Percentiles rank a stretch among this genome's conserved stretches.
These are phyloP conservation scores for Eufriesea mexicana DNA, from an alignment of 1,140 invertebrate genomes.

Conservation along the genomic window DNA sequence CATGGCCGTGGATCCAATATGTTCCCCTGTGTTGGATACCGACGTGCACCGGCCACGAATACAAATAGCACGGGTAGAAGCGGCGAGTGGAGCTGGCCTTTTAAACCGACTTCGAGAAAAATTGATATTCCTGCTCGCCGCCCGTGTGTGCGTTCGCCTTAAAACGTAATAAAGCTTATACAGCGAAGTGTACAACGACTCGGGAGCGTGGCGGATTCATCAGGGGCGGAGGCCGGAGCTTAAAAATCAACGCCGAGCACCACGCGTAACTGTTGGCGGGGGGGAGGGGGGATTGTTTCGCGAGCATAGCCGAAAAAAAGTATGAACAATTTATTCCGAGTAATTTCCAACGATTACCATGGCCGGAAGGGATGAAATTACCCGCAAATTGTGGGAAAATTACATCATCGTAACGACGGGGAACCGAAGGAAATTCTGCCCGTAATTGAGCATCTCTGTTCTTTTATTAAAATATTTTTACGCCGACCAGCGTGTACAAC, in stretches of 20 bases:
- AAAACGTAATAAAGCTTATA: slow-evolving; percentile 60
- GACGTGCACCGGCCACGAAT: slow-evolving; percentile 59
- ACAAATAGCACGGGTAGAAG: slow-evolving; percentile 48
- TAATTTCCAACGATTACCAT: slow-evolving; percentile 17
- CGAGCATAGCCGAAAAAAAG: neutral
- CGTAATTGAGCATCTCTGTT: neutral
- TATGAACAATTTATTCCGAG: slow-evolving; percentile 15
- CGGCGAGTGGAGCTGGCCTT: slow-evolving; percentile 27
- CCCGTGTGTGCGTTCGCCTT: slow-evolving; percentile 20
- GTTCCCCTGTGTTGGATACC: slow-evolving; percentile 61
- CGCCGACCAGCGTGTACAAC: no score
- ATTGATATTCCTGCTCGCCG: slow-evolving; percentile 60
- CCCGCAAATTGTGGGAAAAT: neutral
- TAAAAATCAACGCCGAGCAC: slow-evolving; percentile 26
- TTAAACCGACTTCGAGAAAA: slow-evolving; percentile 55
- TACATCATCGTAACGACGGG: neutral
- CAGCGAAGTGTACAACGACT: neutral
- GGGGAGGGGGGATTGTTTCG: neutral
- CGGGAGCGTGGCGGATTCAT: slow-evolving; percentile 39
- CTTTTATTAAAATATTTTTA: neutral
- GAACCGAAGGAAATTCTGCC: neutral
- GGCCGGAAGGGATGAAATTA: slow-evolving; percentile 9
- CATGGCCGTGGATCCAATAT: slow-evolving; percentile 59
- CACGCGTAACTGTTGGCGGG: no score
- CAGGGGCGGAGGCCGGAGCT: neutral